Percentiles rank a stretch among this genome's conserved stretches.
Evolutionary conservation across 2,888 invertebrate genomes (phyloP).

Genomic region (Elmis aenea): DNA sequence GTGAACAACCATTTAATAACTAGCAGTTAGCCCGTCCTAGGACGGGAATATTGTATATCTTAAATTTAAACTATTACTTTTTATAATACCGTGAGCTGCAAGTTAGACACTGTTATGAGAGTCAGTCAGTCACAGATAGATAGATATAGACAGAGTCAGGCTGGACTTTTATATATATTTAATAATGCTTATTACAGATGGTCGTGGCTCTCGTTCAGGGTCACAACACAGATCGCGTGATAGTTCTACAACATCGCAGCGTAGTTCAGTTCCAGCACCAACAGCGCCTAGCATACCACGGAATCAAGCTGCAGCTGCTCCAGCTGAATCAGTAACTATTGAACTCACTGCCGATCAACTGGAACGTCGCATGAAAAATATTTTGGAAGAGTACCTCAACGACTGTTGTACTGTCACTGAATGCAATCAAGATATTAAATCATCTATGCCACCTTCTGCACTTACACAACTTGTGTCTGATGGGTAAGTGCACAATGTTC

Average conservation of each 20-base stretch:
- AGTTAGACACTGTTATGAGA: too few relatives aligned
- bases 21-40: too few relatives aligned
- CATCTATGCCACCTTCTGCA: constrained; percentile 29
- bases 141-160: too few relatives aligned
- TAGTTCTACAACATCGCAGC: constrained; percentile 30
- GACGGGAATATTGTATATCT: too few relatives aligned
- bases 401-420: constrained; percentile 36
- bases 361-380: constrained; percentile 35
- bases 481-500: constrained; percentile 38
- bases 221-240: constrained; percentile 54
- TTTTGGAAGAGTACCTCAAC: constrained; percentile 40
- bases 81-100: too few relatives aligned
- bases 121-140: too few relatives aligned
- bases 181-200: constrained; percentile 38
- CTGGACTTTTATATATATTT: too few relatives aligned
- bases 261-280: constrained; percentile 15
- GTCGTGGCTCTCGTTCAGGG: constrained; percentile 53
- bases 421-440: constrained; percentile 36
- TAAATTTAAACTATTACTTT: too few relatives aligned
- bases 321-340: constrained; percentile 8
- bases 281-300: constrained; percentile 3
- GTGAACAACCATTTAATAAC: too few relatives aligned
- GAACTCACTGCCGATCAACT: constrained; percentile 29
- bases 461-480: constrained; percentile 34
- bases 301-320: constrained; percentile 6